Base-by-base conservation (phyloP, 2,888 invertebrate species). In the Phalangium opilio region DNA sequence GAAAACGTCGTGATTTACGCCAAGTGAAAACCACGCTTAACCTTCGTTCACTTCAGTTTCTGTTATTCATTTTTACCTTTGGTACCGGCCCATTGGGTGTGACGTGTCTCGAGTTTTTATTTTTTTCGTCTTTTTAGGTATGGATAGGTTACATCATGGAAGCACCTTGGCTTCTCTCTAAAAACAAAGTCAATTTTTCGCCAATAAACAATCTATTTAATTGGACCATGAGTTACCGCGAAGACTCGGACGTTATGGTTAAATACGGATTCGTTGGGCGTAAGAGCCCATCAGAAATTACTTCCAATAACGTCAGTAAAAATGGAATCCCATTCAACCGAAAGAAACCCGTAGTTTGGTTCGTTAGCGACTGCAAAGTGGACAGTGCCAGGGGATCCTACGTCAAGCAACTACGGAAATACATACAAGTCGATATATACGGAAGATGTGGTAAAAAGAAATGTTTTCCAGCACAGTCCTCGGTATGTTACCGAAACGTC, bases 281-380 rank as follows among this genome's bases (percentile, higher is more conserved):
- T 14, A 33, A 33, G 12, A 32, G 27, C 19, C 4, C 42, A 47
- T 17, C 19, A 17, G 34, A 39, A 20, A 43, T 47, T 32, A 42
- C 20, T 10, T 44, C 18, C 21, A 19, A 18, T n/a, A 33, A 47
- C n/a, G 27, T 18, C 20, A 39, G 15, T 11, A 18, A 20, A 11
- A 42, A 18, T 10, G 34, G 19, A 18, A 2, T 19, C 14, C 12
- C 14, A 3, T 27, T n/a, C 12, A 34, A 36, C 7, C 45, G 40
- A 41, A 43, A 21, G 5, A 44, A 47, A 14, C 44, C 21, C 50
- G 64, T 66, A 3, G 67, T 66, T 10, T 67, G 67, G 67, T 63
- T 68, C 50, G 67, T 67, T 15, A 66, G 66, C 17, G 66, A 67
- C 54, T 68, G 68, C 53, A 60, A 60, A 3, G 63, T 66, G 7